phyloP scores from a whole-genome alignment of 2,797 vertebrate species.

The Hippopotamyrus pictus region DNA sequence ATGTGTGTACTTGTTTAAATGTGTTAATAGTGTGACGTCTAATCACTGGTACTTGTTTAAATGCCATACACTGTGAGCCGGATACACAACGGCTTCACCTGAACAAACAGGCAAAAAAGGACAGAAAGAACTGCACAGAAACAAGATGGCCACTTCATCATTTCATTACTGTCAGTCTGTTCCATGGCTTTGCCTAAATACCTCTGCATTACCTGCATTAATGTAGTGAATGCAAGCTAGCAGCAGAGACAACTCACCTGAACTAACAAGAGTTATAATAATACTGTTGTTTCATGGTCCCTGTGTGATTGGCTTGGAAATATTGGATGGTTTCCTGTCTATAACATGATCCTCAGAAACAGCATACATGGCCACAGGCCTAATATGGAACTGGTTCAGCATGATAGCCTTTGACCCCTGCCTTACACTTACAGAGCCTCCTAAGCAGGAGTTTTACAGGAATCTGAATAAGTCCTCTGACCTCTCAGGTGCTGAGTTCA shows the following conservation, averaged over 20 bases:
- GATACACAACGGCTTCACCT: neutral
- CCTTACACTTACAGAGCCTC: neutral
- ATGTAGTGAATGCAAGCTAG: neutral
- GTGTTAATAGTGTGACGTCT: neutral
- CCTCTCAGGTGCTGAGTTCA: neutral
- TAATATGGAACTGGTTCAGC: neutral
- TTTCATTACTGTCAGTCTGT: neutral
- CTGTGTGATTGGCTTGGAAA: neutral
- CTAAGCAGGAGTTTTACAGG: neutral
- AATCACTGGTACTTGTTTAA: neutral
- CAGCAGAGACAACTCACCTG: neutral
- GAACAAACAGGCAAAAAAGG: neutral
- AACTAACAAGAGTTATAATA: neutral
- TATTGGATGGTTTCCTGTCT: neutral
- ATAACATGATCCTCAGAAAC: neutral
- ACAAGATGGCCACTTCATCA: neutral
- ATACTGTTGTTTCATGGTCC: neutral
- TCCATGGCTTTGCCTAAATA: neutral
- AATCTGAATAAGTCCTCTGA: neutral
- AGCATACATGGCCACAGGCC: neutral
- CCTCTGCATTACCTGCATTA: neutral
- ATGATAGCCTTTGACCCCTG: neutral
- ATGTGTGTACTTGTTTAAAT: neutral
- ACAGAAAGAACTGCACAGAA: neutral
- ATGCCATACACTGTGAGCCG: neutral